A percentile compares a stretch with the other conserved stretches of the same genome.
These are phyloP conservation scores for Erythrocercus mccallii DNA, from an alignment of 2,113 vertebrate genomes.

Conservation along the genomic window DNA sequence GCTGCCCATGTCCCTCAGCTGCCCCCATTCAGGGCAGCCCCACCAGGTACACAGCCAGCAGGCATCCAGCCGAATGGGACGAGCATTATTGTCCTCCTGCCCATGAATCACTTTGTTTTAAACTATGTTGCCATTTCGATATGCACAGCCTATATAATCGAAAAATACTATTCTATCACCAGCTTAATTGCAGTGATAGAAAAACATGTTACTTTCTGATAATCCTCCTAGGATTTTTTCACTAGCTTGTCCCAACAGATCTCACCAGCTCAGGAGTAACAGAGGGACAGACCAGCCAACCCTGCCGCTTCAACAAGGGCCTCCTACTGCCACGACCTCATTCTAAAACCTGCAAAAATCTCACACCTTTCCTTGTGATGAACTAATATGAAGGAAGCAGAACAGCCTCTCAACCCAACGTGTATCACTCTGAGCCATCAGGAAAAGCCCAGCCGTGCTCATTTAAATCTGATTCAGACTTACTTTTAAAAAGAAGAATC, in stretches of 20 bases:
- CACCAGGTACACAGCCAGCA: not conserved
- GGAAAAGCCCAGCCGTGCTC: not conserved
- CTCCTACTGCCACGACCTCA: not conserved
- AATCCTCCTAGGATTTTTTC: not conserved
- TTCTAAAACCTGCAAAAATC: not conserved
- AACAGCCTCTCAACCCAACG: not conserved
- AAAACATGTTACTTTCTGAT: not conserved
- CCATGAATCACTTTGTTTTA: not conserved
- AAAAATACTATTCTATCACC: not conserved
- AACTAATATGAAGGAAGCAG: not conserved
- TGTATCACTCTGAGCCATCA: not conserved
- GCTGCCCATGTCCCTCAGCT: not conserved
- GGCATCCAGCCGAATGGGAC: accelerated
- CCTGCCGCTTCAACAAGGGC: not conserved
- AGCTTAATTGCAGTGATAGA: not conserved
- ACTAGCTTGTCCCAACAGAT: not conserved
- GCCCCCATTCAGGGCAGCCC: not conserved
- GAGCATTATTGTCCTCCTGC: not conserved
- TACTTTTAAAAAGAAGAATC: not conserved
- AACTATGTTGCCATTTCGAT: not conserved
- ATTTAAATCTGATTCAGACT: constrained; percentile 8
- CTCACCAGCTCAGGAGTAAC: not conserved
- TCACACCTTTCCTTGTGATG: not conserved
- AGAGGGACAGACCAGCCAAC: not conserved
- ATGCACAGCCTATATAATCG: not conserved